Evolutionary conservation across 2,888 invertebrate genomes (phyloP).

Genomic region (Macrophya annulata): DNA sequence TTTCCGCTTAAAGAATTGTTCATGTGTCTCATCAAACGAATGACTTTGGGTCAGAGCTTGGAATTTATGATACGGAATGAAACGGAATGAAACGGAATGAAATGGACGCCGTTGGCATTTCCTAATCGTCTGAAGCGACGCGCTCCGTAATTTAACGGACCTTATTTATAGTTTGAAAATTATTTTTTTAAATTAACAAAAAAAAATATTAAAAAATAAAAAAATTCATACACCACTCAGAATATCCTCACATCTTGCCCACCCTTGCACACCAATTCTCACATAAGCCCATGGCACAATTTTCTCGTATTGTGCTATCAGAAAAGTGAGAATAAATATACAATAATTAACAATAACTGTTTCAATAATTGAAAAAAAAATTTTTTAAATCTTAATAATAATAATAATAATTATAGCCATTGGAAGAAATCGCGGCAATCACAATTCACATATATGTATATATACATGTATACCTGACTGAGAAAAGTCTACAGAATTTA

Average conservation of each 20-base stretch:
- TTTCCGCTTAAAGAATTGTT: slow-evolving; percentile 76
- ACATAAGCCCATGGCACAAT: background rate
- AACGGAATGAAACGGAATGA: slow-evolving; percentile 55
- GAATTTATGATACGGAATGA: slow-evolving; percentile 56
- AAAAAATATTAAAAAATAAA: background rate
- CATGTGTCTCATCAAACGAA: slow-evolving; percentile 56
- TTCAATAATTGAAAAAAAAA: background rate
- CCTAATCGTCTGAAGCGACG: slow-evolving; percentile 51
- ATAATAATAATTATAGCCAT: background rate
- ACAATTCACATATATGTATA: background rate
- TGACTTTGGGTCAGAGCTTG: slow-evolving; percentile 56
- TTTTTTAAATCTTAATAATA: no score
- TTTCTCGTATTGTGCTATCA: background rate
- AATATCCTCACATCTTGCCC: background rate
- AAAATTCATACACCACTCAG: background rate
- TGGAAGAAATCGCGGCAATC: background rate
- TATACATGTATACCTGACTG: background rate
- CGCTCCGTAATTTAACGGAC: slow-evolving; percentile 49
- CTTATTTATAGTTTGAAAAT: slow-evolving; percentile 51
- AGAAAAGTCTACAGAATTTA: slow-evolving; percentile 28
- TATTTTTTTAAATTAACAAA: slow-evolving; percentile 31
- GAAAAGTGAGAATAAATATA: background rate
- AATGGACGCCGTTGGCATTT: slow-evolving; percentile 54
- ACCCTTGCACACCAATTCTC: background rate
- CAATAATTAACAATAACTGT: background rate